Evolutionary conservation across 2,888 invertebrate genomes (phyloP), one percentile per base, ranked within the genome.

Genomic region (Agriopis aurantiaria): DNA sequence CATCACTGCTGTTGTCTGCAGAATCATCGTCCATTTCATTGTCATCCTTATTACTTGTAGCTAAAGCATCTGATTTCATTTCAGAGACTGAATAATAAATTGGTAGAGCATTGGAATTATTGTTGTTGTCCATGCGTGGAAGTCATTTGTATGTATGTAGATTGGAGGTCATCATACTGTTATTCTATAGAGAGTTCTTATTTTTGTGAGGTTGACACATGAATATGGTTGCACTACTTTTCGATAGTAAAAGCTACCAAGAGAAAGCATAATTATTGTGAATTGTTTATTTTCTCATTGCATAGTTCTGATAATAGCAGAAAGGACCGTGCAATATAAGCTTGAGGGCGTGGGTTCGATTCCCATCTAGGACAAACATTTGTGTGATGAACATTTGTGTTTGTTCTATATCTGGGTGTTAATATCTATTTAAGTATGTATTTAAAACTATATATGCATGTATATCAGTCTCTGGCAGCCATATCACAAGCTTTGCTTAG

Each of bases 61-160:
- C 67, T 85, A 82, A 72, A 72, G 77, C 58, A 45, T 40, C 46
- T 8, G 52, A 66, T 51, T 66, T 49, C 41, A 33, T 49, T 52
- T 46, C 17, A 8, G 8, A 40, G 52, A 58, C 40, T 76, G 64
- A 71, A n/a, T 43, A 48, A 46, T 76, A 82, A 65, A 71, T 79
- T 83, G 75, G 87, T 77, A 78, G 83, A 78, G 78, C 85, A 83
- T 84, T 88, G 85, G 86, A 90, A 90, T 91, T 90, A 91, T 91
- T 89, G 88, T 91, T 86, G 88, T 90, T 91, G 89, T 90, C 90
- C 91, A 91, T 89, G 89, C 91, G 85, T 92, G 89, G 89, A 89
- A 91, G 91, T 90, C 87, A 90, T 92, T 92, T 91, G 90, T 91
- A 89, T 88, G 89, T 89, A 89, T 92, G 91, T 91, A 90, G 92